Conservation (phyloP, 2,113 vertebrate genomes). For the Heloderma charlesbogerti region DNA sequence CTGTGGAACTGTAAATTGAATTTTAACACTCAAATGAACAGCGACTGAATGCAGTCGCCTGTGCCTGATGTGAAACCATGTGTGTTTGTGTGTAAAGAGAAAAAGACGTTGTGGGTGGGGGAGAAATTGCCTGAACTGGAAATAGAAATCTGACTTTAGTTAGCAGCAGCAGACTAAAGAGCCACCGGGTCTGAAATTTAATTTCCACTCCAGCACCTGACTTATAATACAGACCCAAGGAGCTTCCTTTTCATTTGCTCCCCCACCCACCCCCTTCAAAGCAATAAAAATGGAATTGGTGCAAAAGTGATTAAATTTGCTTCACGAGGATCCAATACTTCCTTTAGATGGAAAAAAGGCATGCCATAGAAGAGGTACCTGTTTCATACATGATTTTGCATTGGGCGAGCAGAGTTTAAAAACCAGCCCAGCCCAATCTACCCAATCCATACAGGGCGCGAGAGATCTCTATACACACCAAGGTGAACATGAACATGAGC, state of each 20-base stretch:
- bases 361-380: background rate
- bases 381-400: background rate
- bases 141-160: slow-evolving; percentile 46
- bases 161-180: slow-evolving; percentile 1
- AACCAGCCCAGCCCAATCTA: background rate
- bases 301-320: slow-evolving; percentile 53
- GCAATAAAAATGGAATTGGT: slow-evolving; percentile 49
- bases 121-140: slow-evolving; percentile 47
- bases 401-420: background rate
- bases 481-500: background rate
- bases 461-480: background rate
- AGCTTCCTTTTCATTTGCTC: slow-evolving; percentile 26
- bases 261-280: background rate
- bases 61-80: slow-evolving; percentile 55
- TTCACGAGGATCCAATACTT: slow-evolving; percentile 28
- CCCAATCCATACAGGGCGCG: background rate
- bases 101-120: background rate
- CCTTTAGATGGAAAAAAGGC: slow-evolving; percentile 38
- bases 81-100: slow-evolving; percentile 11
- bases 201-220: slow-evolving; percentile 42
- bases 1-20: slow-evolving; percentile 75
- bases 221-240: slow-evolving; percentile 52
- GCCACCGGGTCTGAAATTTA: slow-evolving; percentile 41
- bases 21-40: slow-evolving; percentile 68
- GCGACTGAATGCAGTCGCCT: slow-evolving; percentile 61